Percentiles rank a stretch among this genome's conserved stretches.
Evolutionary conservation across 1,140 invertebrate genomes (phyloP).

Genomic region (Temnothorax longispinosus): DNA sequence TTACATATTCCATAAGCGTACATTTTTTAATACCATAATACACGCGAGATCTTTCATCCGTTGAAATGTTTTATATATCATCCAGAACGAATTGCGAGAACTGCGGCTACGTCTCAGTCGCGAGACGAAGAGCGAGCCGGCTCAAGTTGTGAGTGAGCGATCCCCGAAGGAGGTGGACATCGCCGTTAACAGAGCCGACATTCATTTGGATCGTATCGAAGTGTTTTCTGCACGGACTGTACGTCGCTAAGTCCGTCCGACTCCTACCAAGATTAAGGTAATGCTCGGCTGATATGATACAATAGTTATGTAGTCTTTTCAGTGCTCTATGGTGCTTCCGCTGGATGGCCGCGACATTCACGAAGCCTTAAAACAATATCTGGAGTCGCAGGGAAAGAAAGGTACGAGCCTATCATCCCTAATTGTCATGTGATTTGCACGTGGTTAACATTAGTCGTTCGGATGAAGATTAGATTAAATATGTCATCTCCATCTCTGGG

Average conservation of each 20-base stretch:
- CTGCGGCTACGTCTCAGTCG: neutral
- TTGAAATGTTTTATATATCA: neutral
- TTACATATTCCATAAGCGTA: neutral
- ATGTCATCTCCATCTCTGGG: neutral
- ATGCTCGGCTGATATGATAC: conserved; percentile 67
- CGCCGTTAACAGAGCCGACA: conserved; percentile 3
- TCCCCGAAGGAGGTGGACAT: conserved; percentile 8
- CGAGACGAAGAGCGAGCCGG: neutral
- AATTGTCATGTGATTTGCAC: neutral
- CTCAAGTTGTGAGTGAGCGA: neutral
- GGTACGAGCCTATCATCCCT: conserved; percentile 14
- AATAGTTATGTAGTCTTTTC: conserved; percentile 72
- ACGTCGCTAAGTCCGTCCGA: conserved; percentile 64
- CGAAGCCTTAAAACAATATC: conserved; percentile 36
- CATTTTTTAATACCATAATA: neutral
- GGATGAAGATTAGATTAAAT: conserved; percentile 45
- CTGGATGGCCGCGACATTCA: conserved; percentile 55
- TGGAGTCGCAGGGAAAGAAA: conserved; percentile 11
- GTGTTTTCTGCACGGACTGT: conserved; percentile 59
- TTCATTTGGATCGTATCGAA: conserved; percentile 1
- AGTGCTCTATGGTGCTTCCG: conserved; percentile 69
- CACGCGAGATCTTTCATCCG: neutral
- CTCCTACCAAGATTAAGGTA: conserved; percentile 72
- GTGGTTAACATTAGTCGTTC: neutral
- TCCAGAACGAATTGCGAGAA: conserved; percentile 6